Conservation (phyloP, 2,113 vertebrate species). For the Aleadryas rufinucha region DNA sequence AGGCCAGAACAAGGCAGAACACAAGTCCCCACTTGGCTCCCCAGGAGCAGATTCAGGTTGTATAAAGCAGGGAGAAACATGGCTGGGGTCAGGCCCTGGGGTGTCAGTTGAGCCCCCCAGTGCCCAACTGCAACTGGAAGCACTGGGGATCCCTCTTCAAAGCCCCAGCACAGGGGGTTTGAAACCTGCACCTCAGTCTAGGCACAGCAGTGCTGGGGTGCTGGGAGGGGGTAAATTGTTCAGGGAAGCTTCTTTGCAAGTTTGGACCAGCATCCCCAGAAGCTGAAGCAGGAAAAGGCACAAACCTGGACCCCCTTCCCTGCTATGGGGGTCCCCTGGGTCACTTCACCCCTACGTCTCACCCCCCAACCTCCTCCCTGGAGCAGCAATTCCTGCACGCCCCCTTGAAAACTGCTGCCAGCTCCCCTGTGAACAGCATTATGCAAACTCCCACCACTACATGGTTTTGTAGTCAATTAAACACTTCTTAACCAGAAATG, state of each 20-base stretch:
- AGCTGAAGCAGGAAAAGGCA: not conserved
- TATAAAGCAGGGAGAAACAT: not conserved
- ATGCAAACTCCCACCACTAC: not conserved
- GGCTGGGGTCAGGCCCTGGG: not conserved
- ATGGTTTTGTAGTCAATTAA: slow-evolving; percentile 21
- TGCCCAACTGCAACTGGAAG: not conserved
- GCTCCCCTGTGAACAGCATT: not conserved
- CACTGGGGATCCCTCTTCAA: not conserved
- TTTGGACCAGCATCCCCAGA: not conserved
- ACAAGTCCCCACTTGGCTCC: not conserved
- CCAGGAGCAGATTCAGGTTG: rapidly evolving
- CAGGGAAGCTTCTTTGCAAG: not conserved
- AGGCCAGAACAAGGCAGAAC: not conserved
- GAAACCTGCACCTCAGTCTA: not conserved
- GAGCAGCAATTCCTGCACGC: not conserved
- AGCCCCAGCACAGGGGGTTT: not conserved
- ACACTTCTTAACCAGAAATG: not conserved
- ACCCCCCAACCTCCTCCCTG: not conserved
- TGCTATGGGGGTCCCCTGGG: not conserved
- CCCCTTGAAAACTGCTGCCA: not conserved
- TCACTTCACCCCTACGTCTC: not conserved
- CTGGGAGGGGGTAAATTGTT: not conserved
- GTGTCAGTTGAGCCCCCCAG: not conserved
- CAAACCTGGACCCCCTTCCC: not conserved
- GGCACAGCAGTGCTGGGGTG: not conserved